These are phyloP conservation scores for Archivesica marissinica DNA, from an alignment of 1,140 invertebrate genomes.

Conservation along the genomic window DNA sequence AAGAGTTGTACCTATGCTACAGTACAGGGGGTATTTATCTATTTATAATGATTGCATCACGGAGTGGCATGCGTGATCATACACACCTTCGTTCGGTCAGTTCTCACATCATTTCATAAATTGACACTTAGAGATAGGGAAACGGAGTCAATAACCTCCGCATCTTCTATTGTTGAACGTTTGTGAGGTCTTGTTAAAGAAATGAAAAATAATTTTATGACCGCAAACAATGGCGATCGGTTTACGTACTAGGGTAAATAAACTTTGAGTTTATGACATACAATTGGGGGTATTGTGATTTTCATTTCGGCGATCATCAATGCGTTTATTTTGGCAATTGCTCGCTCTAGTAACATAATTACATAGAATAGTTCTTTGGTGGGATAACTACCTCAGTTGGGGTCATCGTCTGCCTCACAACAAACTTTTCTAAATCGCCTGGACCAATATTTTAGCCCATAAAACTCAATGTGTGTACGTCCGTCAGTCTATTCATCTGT, in stretches of 20 bases:
- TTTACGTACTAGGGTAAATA: conserved; percentile 10
- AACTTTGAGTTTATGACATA: conserved; percentile 7
- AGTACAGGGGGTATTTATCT: background rate
- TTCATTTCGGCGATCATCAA: background rate
- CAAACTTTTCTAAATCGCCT: no score
- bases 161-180: background rate
- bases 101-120: background rate
- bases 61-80: background rate
- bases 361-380: no score
- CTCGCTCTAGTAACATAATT: no score
- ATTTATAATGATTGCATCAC: background rate
- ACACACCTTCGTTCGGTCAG: background rate
- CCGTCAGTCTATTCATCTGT: no score
- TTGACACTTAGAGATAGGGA: background rate
- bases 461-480: no score
- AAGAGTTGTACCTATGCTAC: no score
- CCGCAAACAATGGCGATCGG: conserved; percentile 8
- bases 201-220: conserved; percentile 13
- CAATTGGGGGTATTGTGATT: conserved; percentile 1
- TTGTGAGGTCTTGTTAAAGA: background rate
- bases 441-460: no score
- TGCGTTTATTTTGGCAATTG: background rate
- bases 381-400: no score
- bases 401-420: no score
- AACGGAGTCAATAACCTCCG: background rate